These are phyloP conservation scores for Grapholita molesta DNA, from an alignment of 1,140 invertebrate species.

Conservation along the genomic window DNA sequence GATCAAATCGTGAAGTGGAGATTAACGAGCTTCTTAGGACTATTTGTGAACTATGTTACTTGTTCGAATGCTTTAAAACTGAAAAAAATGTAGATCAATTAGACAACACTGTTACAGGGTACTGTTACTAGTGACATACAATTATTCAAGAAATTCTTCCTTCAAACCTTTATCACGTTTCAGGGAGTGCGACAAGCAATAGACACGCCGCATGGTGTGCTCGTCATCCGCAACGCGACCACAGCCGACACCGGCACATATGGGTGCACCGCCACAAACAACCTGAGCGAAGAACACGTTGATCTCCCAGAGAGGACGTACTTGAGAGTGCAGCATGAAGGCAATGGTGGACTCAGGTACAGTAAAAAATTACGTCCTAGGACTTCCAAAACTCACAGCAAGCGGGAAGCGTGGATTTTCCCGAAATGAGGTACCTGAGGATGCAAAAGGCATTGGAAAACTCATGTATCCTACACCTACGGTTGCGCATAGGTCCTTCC, in stretches of 20 bases:
- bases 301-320: slow-evolving; percentile 53
- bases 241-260: slow-evolving; percentile 84
- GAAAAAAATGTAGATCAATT: no score
- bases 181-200: slow-evolving; percentile 62
- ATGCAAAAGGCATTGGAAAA: no score
- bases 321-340: slow-evolving; percentile 53
- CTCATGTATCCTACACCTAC: no score
- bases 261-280: slow-evolving; percentile 79
- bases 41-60: no score
- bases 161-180: no score
- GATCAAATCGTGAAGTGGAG: no score
- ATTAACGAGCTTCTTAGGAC: no score
- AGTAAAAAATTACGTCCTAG: slow-evolving; percentile 15
- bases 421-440: background rate
- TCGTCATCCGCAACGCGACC: slow-evolving; percentile 81
- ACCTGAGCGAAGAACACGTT: slow-evolving; percentile 55
- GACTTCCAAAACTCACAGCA: background rate
- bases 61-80: no score
- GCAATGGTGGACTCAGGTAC: slow-evolving; percentile 43
- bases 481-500: no score
- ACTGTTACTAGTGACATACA: no score
- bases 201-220: slow-evolving; percentile 80
- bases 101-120: no score
- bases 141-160: no score
- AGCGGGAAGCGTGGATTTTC: background rate